Evolutionary conservation across 2,797 vertebrate genomes (phyloP), one percentile per base, ranked within the genome.

Genomic region (Anabacerthia variegaticeps): DNA sequence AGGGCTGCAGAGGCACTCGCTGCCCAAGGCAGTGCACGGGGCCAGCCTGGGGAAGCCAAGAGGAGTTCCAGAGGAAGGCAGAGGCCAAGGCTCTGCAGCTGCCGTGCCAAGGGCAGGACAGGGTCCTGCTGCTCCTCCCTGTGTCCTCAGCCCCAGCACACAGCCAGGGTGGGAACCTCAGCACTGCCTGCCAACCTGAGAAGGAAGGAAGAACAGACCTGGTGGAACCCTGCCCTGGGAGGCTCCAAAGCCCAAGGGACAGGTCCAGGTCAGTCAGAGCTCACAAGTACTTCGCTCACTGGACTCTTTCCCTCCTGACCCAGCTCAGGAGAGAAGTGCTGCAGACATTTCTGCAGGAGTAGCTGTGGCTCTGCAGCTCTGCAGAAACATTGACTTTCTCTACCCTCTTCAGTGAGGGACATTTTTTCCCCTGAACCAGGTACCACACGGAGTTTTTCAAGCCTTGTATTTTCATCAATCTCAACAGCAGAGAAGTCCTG

Each of bases 141-240:
- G 82, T 30, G 63, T 43, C 48, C 75, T 65, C 44, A 30, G 34
- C 58, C 69, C 69, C 17, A 14, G 76, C 49, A 80, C 56, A 44
- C 9, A 55, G 80, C 49, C 26, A 2, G 4, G 77, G 19, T 23
- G 75, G 79, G 44, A 24, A 71, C 41, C 52, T 48, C 3, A 30
- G 41, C 27, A 41, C 65, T 63, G 28, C 9, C 22, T 1, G 22
- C 28, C 28, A 48, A 26, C 4, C 37, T 4, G 56, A 36, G 52
- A 37, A 37, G 34, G 9, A 2, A 16, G 37, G 67, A 14, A 28
- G 11, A 27, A 5, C 1, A 2, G 55, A 49, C 27, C 28, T 1
- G 20, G 7, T 7, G 30, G 28, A 41, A 56, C n/a, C 80, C 30
- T 9, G n/a, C 34, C 1, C 36, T 0, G 14, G 13, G 51, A 41